A percentile compares a stretch with the other conserved stretches of the same genome.
Evolutionary conservation across 1,140 invertebrate species (phyloP).

Genomic region (Tetramorium alpestre): DNA sequence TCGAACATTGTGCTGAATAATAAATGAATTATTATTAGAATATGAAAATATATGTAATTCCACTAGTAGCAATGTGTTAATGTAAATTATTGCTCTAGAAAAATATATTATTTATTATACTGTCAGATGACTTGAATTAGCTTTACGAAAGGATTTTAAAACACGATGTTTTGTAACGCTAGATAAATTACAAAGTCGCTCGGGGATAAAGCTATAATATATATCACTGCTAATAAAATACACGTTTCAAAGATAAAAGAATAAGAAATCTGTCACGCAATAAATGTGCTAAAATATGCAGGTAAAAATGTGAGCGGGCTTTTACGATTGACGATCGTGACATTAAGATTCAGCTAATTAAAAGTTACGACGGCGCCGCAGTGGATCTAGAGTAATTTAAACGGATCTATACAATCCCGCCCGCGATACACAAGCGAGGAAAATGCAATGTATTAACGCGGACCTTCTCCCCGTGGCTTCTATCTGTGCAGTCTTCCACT

Average conservation of each 20-base stretch:
- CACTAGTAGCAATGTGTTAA: neutral
- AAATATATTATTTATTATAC: neutral
- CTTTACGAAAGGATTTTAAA: neutral
- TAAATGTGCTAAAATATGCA: constrained; percentile 11
- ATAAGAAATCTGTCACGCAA: neutral
- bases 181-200: neutral
- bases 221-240: neutral
- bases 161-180: neutral
- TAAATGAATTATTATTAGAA: constrained; percentile 5
- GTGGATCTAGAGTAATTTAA: constrained; percentile 6
- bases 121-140: neutral
- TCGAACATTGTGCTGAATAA: neutral
- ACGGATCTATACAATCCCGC: neutral
- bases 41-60: neutral
- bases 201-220: neutral
- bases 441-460: neutral
- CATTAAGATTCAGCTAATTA: constrained; percentile 6
- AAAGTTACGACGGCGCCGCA: constrained; percentile 2
- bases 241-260: neutral
- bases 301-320: neutral
- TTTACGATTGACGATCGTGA: constrained; percentile 4
- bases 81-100: neutral
- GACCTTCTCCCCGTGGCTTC: neutral
- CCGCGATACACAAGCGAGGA: neutral
- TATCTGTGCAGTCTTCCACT: neutral